phyloP scores from a whole-genome alignment of 2,888 invertebrate genomes.

The Tachina fera region DNA sequence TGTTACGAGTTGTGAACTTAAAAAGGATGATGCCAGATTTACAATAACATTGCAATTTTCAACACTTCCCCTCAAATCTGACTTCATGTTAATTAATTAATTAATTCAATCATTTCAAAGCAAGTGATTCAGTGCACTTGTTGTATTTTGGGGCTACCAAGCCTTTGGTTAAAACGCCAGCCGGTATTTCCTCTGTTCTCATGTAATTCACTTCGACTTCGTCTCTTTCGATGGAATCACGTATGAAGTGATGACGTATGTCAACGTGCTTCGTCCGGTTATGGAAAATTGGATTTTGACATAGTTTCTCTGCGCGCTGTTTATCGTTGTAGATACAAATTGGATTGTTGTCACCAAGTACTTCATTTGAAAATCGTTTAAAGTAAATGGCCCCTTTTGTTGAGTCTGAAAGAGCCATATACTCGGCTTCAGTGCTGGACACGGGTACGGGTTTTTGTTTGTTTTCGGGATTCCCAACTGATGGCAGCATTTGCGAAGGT shows the following conservation, averaged over 20 bases:
- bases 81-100: conserved; percentile 16
- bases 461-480: conserved; percentile 5
- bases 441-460: conserved; percentile 40
- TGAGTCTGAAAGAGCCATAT: conserved; percentile 10
- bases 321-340: too few species aligned
- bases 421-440: conserved; percentile 25
- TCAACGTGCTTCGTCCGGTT: conserved; percentile 47
- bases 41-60: background rate
- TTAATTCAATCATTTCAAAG: conserved; percentile 22
- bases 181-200: conserved; percentile 48
- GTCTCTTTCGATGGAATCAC: conserved; percentile 25
- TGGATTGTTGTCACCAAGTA: conserved; percentile 34
- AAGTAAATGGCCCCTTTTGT: conserved; percentile 48
- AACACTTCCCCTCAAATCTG: conserved; percentile 39
- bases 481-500: conserved; percentile 10
- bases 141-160: conserved; percentile 39
- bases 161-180: conserved; percentile 54
- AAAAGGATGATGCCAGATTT: too few species aligned
- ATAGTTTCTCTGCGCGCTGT: conserved; percentile 47
- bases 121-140: conserved; percentile 40
- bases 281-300: conserved; percentile 37
- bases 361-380: conserved; percentile 6
- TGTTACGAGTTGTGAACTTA: too few species aligned
- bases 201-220: conserved; percentile 40
- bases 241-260: conserved; percentile 48